These are phyloP conservation scores for Monarcha castaneiventris DNA, from an alignment of 2,113 vertebrate species.

Conservation along the genomic window DNA sequence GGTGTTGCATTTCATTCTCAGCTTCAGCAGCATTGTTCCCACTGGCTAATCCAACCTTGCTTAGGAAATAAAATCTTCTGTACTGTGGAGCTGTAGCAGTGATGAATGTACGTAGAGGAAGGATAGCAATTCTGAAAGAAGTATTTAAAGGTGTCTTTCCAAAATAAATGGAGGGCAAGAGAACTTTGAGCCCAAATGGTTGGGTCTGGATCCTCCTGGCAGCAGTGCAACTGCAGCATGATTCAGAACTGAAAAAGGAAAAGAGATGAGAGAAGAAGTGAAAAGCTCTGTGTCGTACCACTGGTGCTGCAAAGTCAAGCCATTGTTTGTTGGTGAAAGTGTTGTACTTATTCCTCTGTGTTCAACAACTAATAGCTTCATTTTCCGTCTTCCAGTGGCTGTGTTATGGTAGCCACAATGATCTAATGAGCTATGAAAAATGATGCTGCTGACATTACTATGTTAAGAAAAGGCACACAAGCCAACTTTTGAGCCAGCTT, in stretches of 20 bases:
- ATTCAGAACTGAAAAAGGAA: neutral
- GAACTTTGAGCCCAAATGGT: fast-evolving
- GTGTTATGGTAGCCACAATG: neutral
- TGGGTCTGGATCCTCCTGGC: neutral
- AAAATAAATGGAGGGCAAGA: neutral
- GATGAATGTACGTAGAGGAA: neutral
- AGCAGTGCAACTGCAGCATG: neutral
- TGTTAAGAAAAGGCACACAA: neutral
- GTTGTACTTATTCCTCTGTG: neutral
- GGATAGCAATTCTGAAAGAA: neutral
- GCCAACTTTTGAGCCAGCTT: neutral
- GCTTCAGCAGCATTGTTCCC: neutral
- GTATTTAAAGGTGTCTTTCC: neutral
- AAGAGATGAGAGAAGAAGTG: neutral
- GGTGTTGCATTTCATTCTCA: neutral
- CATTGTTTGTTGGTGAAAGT: neutral
- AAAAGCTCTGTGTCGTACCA: neutral
- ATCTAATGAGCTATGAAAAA: neutral
- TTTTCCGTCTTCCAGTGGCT: neutral
- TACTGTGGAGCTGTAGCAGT: neutral
- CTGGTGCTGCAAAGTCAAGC: neutral
- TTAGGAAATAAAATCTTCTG: neutral
- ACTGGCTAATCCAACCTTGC: neutral
- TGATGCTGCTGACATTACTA: neutral
- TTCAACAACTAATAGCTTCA: neutral